Evolutionary conservation across 2,888 invertebrate genomes (phyloP), one percentile per base, ranked within the genome.

Genomic region (Xestobium rufovillosum): DNA sequence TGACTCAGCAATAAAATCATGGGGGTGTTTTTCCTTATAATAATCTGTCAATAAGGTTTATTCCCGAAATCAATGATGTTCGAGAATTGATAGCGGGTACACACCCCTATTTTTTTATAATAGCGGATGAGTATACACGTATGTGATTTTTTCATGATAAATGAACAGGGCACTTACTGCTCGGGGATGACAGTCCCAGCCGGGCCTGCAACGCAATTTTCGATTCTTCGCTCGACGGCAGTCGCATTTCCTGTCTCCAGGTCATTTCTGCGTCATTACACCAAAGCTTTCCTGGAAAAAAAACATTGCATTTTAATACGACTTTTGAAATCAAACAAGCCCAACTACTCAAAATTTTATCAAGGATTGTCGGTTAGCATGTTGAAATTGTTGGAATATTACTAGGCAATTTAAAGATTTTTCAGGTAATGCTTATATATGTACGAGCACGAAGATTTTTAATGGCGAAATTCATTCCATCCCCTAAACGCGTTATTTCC

Each of bases 211-310:
- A 54, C 11, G 66, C 65, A 34, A 65, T 56, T 55, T 66, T 68
- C 27, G 65, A 63, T 42, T 68, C 68, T 45, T 68, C 68, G 38
- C 56, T 57, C 10, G 64, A 55, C 38, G 65, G 63, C 36, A 64
- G 48, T 40, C 64, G 65, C 48, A 63, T 56, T 40, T 66, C 68
- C 35, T 60, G 59, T 49, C 68, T 55, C 69, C 69, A 69, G 36
- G 63, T 60, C 51, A 66, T 62, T 40, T 67, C 66, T 30, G 65
- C 55, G 39, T 67, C 68, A 49, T 60, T 67, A 49, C 66, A 49
- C 69, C 69, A 69, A 54, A 67, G 52, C 59, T 68, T 68, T 39
- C 67, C 69, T 69, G 61, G 26, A 61, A 63, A 43, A 46, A 49
- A 40, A 34, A 39, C 34, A 34, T n/a, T n/a, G n/a, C n/a, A n/a